These are phyloP conservation scores for Percopsis omiscomaycus DNA, from an alignment of 2,797 vertebrate genomes.

Conservation along the genomic window DNA sequence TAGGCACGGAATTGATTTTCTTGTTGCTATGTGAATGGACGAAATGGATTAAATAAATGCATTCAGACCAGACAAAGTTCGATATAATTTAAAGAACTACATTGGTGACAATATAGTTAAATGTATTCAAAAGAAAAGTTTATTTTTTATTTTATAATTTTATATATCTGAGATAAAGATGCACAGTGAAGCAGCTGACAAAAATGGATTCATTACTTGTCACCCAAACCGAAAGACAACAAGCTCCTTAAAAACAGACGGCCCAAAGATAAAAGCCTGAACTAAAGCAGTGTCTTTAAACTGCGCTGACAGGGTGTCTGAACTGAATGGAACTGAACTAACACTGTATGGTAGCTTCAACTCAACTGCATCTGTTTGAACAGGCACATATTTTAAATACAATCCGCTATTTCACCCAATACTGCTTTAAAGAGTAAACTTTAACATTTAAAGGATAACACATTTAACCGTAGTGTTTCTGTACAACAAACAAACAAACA, in stretches of 20 bases:
- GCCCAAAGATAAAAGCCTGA: not conserved
- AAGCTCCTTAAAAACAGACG: not conserved
- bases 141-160: not conserved
- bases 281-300: not conserved
- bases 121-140: not conserved
- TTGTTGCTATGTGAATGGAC: not conserved
- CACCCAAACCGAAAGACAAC: not conserved
- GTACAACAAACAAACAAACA: not conserved
- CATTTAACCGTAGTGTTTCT: too few species aligned
- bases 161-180: not conserved
- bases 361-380: not conserved
- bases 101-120: not conserved
- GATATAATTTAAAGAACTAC: too few species aligned
- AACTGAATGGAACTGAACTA: not conserved
- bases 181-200: not conserved
- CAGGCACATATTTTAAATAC: not conserved
- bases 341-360: not conserved
- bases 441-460: too few species aligned
- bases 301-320: not conserved
- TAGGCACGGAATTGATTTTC: slow-evolving; percentile 14
- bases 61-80: too few species aligned
- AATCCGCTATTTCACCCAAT: too few species aligned
- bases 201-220: slow-evolving; percentile 3
- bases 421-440: too few species aligned
- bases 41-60: too few species aligned